A percentile compares a stretch with the other conserved stretches of the same genome.
These are phyloP conservation scores for Staurois parvus DNA, from an alignment of 2,797 vertebrate genomes.

Conservation along the genomic window DNA sequence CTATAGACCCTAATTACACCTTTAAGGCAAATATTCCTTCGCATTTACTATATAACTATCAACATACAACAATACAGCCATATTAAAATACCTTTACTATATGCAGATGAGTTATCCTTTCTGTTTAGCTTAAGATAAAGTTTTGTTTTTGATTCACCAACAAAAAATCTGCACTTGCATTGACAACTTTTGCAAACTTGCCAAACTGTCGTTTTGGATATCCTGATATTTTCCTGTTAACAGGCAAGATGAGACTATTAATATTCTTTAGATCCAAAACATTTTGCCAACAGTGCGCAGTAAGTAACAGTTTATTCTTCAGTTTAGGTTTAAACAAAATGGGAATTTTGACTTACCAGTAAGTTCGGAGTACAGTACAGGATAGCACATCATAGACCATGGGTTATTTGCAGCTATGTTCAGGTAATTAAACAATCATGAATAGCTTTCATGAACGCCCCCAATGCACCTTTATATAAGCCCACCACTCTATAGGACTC, in stretches of 20 bases:
- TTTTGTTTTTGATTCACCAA: slow-evolving; percentile 71
- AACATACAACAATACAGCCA: background rate
- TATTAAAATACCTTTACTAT: slow-evolving; percentile 75
- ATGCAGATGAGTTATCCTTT: slow-evolving; percentile 76
- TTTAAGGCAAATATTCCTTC: background rate
- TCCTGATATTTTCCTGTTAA: slow-evolving; percentile 75
- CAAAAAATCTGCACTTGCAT: slow-evolving; percentile 64
- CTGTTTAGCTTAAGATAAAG: slow-evolving; percentile 79
- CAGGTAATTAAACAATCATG: too few relatives aligned
- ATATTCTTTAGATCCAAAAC: background rate
- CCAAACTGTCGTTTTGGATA: slow-evolving; percentile 68
- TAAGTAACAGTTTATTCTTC: background rate
- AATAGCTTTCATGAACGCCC: too few relatives aligned
- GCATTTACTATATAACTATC: background rate
- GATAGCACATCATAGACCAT: too few relatives aligned
- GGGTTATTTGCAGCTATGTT: too few relatives aligned
- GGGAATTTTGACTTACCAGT: too few relatives aligned
- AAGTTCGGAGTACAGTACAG: too few relatives aligned
- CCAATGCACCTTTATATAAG: too few relatives aligned
- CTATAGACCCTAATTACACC: background rate
- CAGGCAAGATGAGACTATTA: background rate
- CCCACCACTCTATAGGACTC: too few relatives aligned
- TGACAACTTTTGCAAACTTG: slow-evolving; percentile 72
- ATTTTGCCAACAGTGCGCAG: background rate
- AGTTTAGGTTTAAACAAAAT: too few relatives aligned